Base-by-base conservation (phyloP, 2,797 vertebrate genomes). In the Rallus crepitans region DNA sequence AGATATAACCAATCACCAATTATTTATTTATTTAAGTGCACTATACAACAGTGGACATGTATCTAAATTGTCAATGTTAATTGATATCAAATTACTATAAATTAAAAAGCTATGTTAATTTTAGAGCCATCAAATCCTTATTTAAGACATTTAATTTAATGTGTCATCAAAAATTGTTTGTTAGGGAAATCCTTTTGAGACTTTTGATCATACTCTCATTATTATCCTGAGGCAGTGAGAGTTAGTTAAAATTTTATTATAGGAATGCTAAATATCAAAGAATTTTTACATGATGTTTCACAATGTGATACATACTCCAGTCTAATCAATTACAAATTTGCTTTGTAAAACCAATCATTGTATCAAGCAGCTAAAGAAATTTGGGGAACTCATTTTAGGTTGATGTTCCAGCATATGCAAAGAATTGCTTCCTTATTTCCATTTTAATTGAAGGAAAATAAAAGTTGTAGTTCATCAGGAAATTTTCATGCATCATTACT, bases 71-170 rank as follows among this genome's bases (percentile, higher is more conserved):
- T 73, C 33, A 87, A 42, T 2, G 6, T 81, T 89, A 89, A 93
- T 37, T 83, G 28, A 24, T 60, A 87, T 59, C 1, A 83, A 78
- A 86, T 57, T 78, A 33, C 30, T 83, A 55, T 50, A 81, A 92
- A 91, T 92, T 81, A 65, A 86, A 79, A 75, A 69, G 1, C 1
- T 1, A 48, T 73, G 3, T 78, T 93, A 53, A 89, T 87, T 92
- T 80, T 61, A 80, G 35, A 72, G 55, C 24, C 81, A 88, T 52
- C 18, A 94, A 89, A 78, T 76, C 57, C 15, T 89, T 87, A 59
- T 87, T 82, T 90, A 91, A 90, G 37, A 65, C 47, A 52, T 35
- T 94, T 93, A 87, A 94, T 76, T 79, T 80, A 89, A n/a, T 84
- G 30, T 75, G 50, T 50, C 28, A 89, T 50, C 35, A 73, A 91